Evolutionary conservation across 1,140 invertebrate species (phyloP), one percentile per base, ranked within the genome.

Genomic region (Ceratosolen solmsi): DNA sequence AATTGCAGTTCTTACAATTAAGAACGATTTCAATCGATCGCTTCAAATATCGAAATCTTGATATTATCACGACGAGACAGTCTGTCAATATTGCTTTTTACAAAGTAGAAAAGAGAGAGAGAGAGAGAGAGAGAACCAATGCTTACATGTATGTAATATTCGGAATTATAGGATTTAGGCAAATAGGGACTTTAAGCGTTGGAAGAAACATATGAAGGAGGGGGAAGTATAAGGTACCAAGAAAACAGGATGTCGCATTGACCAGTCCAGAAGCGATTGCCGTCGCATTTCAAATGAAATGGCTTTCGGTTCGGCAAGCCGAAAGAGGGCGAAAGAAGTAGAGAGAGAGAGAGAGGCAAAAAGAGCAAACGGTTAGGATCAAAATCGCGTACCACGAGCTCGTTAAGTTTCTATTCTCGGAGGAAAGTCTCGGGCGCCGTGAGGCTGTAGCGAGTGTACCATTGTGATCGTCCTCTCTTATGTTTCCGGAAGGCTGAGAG

Each of bases 351-450:
- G 25, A 33, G 9, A 54, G 8, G 13, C 9, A 36, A n/a, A 68
- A 17, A 22, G 60, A 68, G 76, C 30, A 36, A 68, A 68, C 49
- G 30, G 27, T 2, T 41, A 54, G 22, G 46, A 30, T 36, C 46
- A 30, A 13, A 54, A 30, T 75, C 60, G 46, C 60, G 33, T 20
- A 75, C n/a, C 13, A 49, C 27, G 46, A 17, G 79, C 41, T 81
- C 72, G 60, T 81, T 81, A 81, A 68, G 79, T 75, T 81, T 75
- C 79, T 81, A 75, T 81, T 75, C 79, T 81, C 33, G n/a, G 9
- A 54, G 33, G 33, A 30, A 51, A 74, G 58, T 68, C 70, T 71
- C 38, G 17, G 27, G 30, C 46, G 36, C 56, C 11, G 56, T 2
- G 27, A 25, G n/a, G 38, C 17, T 33, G 71, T 33, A 75, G 15